Conservation (phyloP, 2,888 invertebrate species). For the Julus scanicus region DNA sequence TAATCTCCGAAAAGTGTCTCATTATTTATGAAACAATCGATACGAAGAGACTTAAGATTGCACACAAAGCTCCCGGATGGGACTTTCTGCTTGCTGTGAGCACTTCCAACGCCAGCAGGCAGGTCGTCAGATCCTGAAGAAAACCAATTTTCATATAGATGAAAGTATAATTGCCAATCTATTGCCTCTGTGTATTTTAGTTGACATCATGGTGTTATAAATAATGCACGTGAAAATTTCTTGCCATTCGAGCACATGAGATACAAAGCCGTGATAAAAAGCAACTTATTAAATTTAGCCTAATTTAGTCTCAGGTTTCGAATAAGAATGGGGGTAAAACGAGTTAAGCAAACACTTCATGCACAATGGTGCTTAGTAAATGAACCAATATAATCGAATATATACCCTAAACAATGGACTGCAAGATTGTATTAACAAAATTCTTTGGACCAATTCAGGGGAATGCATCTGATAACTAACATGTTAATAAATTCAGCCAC, state of each 20-base stretch:
- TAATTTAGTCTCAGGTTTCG: too few species aligned
- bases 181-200: slow-evolving; percentile 16
- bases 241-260: not conserved
- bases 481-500: too few species aligned
- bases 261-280: not conserved
- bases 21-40: slow-evolving; percentile 27
- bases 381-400: too few species aligned
- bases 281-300: too few species aligned
- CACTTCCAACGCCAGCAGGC: too few species aligned
- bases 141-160: slow-evolving; percentile 11
- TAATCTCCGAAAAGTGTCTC: slow-evolving; percentile 22
- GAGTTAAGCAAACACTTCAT: too few species aligned
- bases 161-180: slow-evolving; percentile 12
- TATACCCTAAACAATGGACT: too few species aligned
- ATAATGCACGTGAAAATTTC: not conserved
- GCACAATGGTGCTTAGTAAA: too few species aligned
- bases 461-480: too few species aligned
- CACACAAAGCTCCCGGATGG: not conserved
- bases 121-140: not conserved
- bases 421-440: too few species aligned
- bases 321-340: too few species aligned
- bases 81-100: not conserved
- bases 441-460: too few species aligned
- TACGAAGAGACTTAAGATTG: not conserved
- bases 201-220: not conserved